phyloP scores from a whole-genome alignment of 1,140 invertebrate species.

The Drosophila repletoides region DNA sequence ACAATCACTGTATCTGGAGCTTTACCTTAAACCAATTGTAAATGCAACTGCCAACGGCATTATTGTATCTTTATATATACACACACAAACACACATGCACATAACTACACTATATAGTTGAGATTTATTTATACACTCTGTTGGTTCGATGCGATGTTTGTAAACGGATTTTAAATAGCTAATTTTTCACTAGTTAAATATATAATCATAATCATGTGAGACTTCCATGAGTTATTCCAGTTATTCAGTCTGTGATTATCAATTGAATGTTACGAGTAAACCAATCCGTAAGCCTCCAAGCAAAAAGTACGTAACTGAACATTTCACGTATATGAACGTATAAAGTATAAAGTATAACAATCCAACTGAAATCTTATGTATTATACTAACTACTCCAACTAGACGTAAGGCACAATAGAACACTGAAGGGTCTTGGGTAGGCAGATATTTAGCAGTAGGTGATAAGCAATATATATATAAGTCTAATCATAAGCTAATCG shows the following conservation, averaged over 20 bases:
- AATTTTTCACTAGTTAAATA: constrained; percentile 72
- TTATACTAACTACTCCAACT: constrained; percentile 31
- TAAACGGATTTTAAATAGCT: constrained; percentile 62
- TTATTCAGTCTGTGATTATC: constrained; percentile 73
- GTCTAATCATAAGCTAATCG: constrained; percentile 44
- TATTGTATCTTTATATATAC: constrained; percentile 42
- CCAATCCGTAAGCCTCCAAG: constrained; percentile 50
- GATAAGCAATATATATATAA: constrained; percentile 54
- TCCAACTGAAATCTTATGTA: constrained; percentile 37
- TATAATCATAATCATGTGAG: constrained; percentile 22
- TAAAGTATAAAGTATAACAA: constrained; percentile 24
- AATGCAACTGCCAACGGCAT: constrained; percentile 62
- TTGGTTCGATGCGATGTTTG: constrained; percentile 41
- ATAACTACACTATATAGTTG: constrained; percentile 30
- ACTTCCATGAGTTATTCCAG: constrained; percentile 73
- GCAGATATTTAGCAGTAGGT: constrained; percentile 79
- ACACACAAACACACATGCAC: constrained; percentile 20
- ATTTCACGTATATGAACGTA: too few relatives aligned
- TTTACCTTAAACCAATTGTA: constrained; percentile 55
- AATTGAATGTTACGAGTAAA: constrained; percentile 54
- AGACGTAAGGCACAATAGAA: constrained; percentile 38
- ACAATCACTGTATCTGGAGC: constrained; percentile 50
- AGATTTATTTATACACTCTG: constrained; percentile 43
- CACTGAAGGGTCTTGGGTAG: constrained; percentile 67
- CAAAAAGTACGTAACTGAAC: constrained; percentile 59